These are phyloP conservation scores for Thalpophila matura DNA, from an alignment of 2,888 invertebrate genomes.

Conservation along the genomic window DNA sequence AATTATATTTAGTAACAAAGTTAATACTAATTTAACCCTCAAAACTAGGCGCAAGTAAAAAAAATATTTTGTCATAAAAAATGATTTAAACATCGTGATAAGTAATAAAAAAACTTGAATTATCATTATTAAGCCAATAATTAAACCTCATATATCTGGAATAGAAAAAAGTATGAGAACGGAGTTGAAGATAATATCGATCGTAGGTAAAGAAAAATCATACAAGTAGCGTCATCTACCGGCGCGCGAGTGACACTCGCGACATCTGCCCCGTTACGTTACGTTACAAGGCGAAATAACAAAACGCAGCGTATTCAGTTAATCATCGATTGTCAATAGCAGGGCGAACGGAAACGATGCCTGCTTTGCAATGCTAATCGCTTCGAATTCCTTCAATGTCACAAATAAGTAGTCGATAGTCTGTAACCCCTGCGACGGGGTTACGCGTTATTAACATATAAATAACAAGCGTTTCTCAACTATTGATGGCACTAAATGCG, in stretches of 20 bases:
- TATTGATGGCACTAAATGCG: conserved; percentile 81
- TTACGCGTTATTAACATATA: conserved; percentile 84
- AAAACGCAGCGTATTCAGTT: conserved; percentile 74
- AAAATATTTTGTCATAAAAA: no score
- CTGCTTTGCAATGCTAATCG: conserved; percentile 86
- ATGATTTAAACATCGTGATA: no score
- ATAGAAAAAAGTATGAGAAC: neutral
- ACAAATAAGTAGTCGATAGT: conserved; percentile 71
- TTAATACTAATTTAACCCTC: neutral
- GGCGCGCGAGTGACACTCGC: conserved; percentile 18
- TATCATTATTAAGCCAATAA: neutral
- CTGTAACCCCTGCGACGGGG: conserved; percentile 72
- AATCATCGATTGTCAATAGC: conserved; percentile 83
- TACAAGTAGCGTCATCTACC: conserved; percentile 66
- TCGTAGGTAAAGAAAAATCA: conserved; percentile 27
- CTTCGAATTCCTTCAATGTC: conserved; percentile 83
- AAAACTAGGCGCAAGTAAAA: neutral
- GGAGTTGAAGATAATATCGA: conserved; percentile 25
- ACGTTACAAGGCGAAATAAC: conserved; percentile 76
- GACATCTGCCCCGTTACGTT: conserved; percentile 76
- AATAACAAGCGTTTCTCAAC: conserved; percentile 87
- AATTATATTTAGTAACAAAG: no score
- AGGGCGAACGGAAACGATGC: conserved; percentile 74
- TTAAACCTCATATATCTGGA: no score
- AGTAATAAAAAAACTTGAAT: neutral